Conservation (phyloP, 37 sponge, comb jelly and placozoan genomes). For the Eunapius fragilis region DNA sequence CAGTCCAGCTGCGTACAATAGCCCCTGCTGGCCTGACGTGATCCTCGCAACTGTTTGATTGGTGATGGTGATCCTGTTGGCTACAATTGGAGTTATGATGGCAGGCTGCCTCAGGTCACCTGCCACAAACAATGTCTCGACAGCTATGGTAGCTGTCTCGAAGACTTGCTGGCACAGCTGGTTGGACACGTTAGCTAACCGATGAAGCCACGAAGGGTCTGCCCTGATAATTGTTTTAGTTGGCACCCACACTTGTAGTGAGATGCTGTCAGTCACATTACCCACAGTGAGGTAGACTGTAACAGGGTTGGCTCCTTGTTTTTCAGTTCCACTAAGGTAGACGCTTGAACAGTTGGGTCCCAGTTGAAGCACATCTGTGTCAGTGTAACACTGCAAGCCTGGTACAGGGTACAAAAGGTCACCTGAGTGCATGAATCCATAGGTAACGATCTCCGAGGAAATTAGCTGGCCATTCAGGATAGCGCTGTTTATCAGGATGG, state of each 20-base stretch:
- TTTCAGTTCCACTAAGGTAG: constrained; percentile 55
- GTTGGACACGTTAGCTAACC: background rate
- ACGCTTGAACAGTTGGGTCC: constrained; percentile 37
- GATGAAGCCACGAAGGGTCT: constrained; percentile 8
- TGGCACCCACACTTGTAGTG: constrained; percentile 71
- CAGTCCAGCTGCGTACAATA: constrained; percentile 10
- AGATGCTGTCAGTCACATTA: background rate
- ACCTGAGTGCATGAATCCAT: constrained; percentile 47
- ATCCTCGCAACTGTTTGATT: constrained; percentile 17
- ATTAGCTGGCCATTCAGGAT: constrained; percentile 34
- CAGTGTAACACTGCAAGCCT: constrained; percentile 8
- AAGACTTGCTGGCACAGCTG: constrained; percentile 20
- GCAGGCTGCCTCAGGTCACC: constrained; percentile 31
- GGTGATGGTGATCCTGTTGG: background rate
- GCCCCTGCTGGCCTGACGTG: constrained; percentile 9
- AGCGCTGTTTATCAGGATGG: constrained; percentile 62
- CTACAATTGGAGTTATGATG: constrained; percentile 35
- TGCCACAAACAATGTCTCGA: constrained; percentile 36
- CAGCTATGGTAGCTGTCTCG: constrained; percentile 36
- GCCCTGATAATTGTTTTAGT: constrained; percentile 10
- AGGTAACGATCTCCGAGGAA: background rate
- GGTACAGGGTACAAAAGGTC: constrained; percentile 1
- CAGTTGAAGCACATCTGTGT: constrained; percentile 41
- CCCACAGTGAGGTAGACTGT: background rate
- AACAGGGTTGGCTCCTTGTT: constrained; percentile 23